Evolutionary conservation across 2,797 vertebrate species (phyloP).

Genomic region (Carapus acus): DNA sequence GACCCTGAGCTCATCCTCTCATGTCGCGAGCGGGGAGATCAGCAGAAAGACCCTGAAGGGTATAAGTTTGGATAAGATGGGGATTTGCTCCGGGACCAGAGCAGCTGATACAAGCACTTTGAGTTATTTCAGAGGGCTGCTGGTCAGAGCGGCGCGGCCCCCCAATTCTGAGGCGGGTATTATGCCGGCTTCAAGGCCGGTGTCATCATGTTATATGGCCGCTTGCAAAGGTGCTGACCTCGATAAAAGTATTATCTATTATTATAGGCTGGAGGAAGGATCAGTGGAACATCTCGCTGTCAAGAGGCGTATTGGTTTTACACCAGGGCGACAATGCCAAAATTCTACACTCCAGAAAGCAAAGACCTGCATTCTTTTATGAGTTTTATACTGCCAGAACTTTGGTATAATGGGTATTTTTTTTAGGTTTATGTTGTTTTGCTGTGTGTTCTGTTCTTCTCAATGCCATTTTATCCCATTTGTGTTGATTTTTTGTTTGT

Average conservation of each 20-base stretch:
- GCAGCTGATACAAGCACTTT: conserved; percentile 60
- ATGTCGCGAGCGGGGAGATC: conserved; percentile 56
- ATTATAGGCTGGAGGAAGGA: background rate
- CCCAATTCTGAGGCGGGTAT: conserved; percentile 19
- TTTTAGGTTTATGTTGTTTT: too few species aligned
- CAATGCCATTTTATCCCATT: too few species aligned
- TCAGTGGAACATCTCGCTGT: background rate
- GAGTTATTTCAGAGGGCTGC: conserved; percentile 39
- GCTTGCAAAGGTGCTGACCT: background rate
- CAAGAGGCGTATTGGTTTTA: background rate
- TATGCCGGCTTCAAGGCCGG: conserved; percentile 12
- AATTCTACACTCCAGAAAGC: background rate
- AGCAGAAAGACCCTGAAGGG: conserved; percentile 54
- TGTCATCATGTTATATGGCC: conserved; percentile 6
- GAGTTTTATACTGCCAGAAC: too few species aligned
- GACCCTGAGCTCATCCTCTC: conserved; percentile 57
- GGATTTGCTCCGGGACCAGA: conserved; percentile 49
- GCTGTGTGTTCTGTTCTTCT: too few species aligned
- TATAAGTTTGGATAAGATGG: conserved; percentile 54
- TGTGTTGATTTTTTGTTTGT: conserved; percentile 1
- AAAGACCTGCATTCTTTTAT: background rate
- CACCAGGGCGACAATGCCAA: background rate
- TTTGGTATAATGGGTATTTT: too few species aligned
- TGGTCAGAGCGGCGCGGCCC: conserved; percentile 5
- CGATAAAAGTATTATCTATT: background rate